These are phyloP conservation scores for Adela reaumurella DNA, from an alignment of 2,888 invertebrate genomes.

Conservation along the genomic window DNA sequence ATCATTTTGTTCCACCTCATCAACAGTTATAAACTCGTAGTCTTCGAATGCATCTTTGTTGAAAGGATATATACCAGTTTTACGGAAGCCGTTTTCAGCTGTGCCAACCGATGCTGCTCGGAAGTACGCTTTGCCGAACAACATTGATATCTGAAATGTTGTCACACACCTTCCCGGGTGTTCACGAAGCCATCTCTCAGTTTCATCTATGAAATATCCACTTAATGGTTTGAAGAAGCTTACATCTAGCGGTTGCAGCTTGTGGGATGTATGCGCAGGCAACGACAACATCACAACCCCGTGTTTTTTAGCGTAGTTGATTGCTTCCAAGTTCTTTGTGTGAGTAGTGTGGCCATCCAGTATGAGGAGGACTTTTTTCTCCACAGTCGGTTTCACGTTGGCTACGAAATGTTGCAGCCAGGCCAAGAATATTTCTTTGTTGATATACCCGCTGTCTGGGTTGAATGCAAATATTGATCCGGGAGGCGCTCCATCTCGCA, in stretches of 20 bases:
- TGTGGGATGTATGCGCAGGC: constrained; percentile 9
- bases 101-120: constrained; percentile 9
- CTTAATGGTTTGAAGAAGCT: constrained; percentile 15
- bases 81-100: constrained; percentile 4
- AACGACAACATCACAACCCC: constrained; percentile 3
- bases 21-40: too few relatives aligned
- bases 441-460: constrained; percentile 6
- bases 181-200: constrained; percentile 12
- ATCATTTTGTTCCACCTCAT: too few relatives aligned
- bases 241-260: constrained; percentile 16
- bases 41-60: constrained; percentile 4
- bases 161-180: constrained; percentile 11
- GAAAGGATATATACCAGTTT: constrained; percentile 4
- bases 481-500: too few relatives aligned
- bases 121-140: constrained; percentile 12
- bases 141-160: constrained; percentile 10
- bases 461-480: constrained; percentile 7
- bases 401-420: constrained; percentile 4
- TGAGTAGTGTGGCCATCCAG: constrained; percentile 6
- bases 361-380: constrained; percentile 3
- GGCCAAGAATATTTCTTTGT: background rate
- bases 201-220: constrained; percentile 10
- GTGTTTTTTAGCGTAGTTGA: constrained; percentile 2
- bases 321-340: constrained; percentile 5
- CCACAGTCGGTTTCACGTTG: constrained; percentile 2